Conservation (phyloP, 2,113 vertebrate species). For the Neogobius melanostomus region DNA sequence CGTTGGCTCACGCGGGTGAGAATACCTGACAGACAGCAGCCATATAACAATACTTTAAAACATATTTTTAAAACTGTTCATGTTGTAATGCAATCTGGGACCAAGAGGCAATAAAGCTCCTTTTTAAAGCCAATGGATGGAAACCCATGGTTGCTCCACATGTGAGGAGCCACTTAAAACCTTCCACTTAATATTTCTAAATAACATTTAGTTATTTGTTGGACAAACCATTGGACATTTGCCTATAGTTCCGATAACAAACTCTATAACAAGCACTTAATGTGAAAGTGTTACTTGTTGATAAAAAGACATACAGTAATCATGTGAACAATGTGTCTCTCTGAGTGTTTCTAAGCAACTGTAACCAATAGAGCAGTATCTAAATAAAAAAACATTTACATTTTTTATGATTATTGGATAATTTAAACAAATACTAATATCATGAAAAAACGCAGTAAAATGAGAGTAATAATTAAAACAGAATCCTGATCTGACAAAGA, state of each 20-base stretch:
- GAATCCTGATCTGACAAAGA: background rate
- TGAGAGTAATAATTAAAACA: background rate
- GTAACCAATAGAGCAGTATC: background rate
- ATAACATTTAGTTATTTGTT: too few relatives aligned
- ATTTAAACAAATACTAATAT: background rate
- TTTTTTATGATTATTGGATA: conserved; percentile 5
- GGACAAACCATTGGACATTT: background rate
- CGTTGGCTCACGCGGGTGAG: conserved; percentile 83
- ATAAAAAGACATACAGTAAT: conserved; percentile 26
- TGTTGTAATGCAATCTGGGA: too few relatives aligned
- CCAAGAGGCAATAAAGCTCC: too few relatives aligned
- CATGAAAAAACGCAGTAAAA: conserved; percentile 8
- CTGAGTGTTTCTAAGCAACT: conserved; percentile 48
- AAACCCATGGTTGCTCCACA: too few relatives aligned
- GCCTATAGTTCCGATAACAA: background rate
- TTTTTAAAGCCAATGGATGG: too few relatives aligned
- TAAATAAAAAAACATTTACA: background rate
- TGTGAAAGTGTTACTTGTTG: background rate
- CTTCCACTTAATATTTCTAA: too few relatives aligned
- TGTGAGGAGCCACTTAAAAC: too few relatives aligned
- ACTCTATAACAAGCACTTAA: background rate
- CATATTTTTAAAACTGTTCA: too few relatives aligned
- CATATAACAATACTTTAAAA: too few relatives aligned
- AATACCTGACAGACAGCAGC: conserved; percentile 77
- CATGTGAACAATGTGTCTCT: conserved; percentile 10